These are phyloP conservation scores for Celastrina argiolus DNA, from an alignment of 2,888 invertebrate species.

Conservation along the genomic window DNA sequence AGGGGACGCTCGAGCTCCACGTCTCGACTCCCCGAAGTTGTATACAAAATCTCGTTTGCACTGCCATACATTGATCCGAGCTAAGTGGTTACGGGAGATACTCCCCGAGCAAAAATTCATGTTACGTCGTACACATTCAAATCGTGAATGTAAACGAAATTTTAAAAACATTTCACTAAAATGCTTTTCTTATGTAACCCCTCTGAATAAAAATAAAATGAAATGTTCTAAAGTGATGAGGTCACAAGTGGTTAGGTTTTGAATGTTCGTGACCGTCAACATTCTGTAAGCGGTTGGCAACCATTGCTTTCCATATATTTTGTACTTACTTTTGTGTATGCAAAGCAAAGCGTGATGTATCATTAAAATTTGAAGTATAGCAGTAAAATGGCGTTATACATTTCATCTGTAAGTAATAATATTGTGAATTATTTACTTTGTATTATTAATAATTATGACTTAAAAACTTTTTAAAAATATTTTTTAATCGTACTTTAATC, in stretches of 20 bases:
- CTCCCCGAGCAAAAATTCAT: slow-evolving; percentile 12
- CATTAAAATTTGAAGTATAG: too few species aligned
- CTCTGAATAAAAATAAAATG: background rate
- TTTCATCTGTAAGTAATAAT: too few species aligned
- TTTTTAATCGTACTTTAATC: too few species aligned
- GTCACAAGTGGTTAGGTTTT: background rate
- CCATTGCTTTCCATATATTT: too few species aligned
- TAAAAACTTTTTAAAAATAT: too few species aligned
- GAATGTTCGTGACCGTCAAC: background rate
- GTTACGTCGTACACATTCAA: background rate
- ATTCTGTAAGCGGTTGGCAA: background rate
- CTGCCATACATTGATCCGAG: slow-evolving; percentile 13
- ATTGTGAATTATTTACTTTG: too few species aligned
- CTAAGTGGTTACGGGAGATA: slow-evolving; percentile 12
- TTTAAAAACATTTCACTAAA: background rate
- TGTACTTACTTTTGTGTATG: too few species aligned
- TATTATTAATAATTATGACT: too few species aligned
- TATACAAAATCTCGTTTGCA: slow-evolving; percentile 29
- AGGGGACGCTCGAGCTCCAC: background rate
- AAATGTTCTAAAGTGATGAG: background rate
- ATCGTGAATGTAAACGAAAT: background rate
- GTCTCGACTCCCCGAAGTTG: slow-evolving; percentile 28
- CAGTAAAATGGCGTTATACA: too few species aligned
- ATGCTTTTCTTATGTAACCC: background rate
- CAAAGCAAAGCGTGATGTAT: too few species aligned